Conservation (phyloP, 2,113 vertebrate genomes). For the Cynocephalus volans region DNA sequence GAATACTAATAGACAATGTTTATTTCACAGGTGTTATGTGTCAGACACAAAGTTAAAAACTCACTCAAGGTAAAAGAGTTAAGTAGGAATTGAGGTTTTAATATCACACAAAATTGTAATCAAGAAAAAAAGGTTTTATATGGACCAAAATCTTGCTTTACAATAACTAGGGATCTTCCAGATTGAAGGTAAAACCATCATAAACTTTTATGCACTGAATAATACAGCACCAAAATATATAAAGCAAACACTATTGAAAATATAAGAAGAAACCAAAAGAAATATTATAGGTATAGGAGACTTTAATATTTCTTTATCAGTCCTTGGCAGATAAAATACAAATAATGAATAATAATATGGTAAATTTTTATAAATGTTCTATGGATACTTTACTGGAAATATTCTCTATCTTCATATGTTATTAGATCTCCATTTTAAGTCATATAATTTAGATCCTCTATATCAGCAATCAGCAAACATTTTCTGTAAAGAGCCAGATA, state of each 20-base stretch:
- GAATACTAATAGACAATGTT: not conserved
- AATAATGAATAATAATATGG: constrained; percentile 11
- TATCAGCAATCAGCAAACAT: not conserved
- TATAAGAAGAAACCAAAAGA: constrained; percentile 42
- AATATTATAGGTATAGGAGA: not conserved
- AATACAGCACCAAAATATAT: constrained; percentile 51
- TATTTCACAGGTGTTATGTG: not conserved
- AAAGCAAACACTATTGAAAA: constrained; percentile 1
- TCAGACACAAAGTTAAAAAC: constrained; percentile 32
- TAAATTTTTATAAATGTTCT: constrained; percentile 3
- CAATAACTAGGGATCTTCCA: not conserved
- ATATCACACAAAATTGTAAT: constrained; percentile 21
- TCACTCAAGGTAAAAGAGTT: constrained; percentile 20
- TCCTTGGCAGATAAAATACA: not conserved
- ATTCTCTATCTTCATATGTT: not conserved
- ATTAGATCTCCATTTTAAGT: not conserved
- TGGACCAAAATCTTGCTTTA: not conserved
- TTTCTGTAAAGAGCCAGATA: not conserved
- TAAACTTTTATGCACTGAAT: constrained; percentile 2
- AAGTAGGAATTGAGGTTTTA: constrained; percentile 26
- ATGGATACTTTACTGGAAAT: not conserved
- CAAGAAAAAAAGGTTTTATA: not conserved
- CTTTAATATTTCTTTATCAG: not conserved
- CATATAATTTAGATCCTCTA: not conserved
- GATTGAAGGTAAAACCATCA: not conserved